Evolutionary conservation across 2,113 vertebrate genomes (phyloP).

Genomic region (Brachyistius frenatus): DNA sequence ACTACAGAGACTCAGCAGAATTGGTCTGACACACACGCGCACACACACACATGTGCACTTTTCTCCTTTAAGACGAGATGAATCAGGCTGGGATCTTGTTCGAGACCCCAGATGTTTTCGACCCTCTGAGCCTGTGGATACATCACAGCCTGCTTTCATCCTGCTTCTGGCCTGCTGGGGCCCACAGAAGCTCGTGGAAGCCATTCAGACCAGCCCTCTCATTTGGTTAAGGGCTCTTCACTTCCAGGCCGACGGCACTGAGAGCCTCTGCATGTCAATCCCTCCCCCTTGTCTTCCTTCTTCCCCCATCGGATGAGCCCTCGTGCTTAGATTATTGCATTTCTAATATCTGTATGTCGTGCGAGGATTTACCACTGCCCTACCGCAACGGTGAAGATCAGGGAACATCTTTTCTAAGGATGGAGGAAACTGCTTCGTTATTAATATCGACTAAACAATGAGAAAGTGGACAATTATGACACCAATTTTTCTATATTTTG

Average conservation of each 20-base stretch:
- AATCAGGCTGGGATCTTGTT: constrained; percentile 47
- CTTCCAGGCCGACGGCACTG: constrained; percentile 51
- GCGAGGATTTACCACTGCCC: constrained; percentile 49
- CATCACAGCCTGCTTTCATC: constrained; percentile 62
- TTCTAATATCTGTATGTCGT: constrained; percentile 57
- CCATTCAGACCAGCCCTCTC: constrained; percentile 55
- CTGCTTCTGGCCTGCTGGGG: constrained; percentile 49
- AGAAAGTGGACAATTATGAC: neutral
- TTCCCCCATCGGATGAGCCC: constrained; percentile 34
- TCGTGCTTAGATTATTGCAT: constrained; percentile 38
- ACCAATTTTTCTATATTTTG: neutral
- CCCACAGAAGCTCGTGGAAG: constrained; percentile 59
- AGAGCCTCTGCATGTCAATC: constrained; percentile 56
- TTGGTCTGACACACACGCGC: neutral
- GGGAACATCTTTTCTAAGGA: constrained; percentile 16
- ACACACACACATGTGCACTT: neutral
- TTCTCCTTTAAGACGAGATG: constrained; percentile 35
- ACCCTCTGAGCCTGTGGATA: constrained; percentile 49
- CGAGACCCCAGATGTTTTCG: constrained; percentile 60
- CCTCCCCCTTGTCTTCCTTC: constrained; percentile 35
- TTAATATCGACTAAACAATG: neutral
- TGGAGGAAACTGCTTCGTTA: neutral
- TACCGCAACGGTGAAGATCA: constrained; percentile 28
- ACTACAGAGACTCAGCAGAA: neutral
- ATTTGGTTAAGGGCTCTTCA: constrained; percentile 73